These are phyloP conservation scores for Cyprinodon tularosa DNA, from an alignment of 2,113 vertebrate species.

Conservation along the genomic window DNA sequence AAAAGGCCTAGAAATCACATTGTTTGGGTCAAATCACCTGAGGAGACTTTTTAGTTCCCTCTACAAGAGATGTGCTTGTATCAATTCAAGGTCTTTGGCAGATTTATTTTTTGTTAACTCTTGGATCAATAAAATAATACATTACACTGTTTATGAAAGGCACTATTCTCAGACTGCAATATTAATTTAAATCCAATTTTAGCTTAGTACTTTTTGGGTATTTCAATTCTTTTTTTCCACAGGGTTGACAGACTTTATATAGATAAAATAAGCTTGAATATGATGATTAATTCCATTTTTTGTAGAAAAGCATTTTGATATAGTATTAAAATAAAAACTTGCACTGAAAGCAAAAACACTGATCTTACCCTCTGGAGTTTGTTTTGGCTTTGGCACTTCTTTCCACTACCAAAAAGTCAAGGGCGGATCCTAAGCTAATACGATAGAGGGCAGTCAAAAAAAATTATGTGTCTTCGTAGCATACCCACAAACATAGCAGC, in stretches of 20 bases:
- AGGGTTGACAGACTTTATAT: neutral
- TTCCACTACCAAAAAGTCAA: conserved; percentile 64
- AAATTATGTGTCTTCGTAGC: conserved; percentile 54
- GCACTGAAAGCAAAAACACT: conserved; percentile 38
- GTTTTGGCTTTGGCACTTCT: conserved; percentile 55
- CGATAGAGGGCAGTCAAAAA: conserved; percentile 65
- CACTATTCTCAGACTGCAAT: neutral
- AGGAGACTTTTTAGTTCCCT: conserved; percentile 55
- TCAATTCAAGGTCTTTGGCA: neutral
- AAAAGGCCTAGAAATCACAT: conserved; percentile 65
- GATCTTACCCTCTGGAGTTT: conserved; percentile 40
- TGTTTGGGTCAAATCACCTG: conserved; percentile 59
- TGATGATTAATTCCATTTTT: neutral
- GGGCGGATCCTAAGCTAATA: conserved; percentile 51
- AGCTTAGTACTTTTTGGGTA: neutral
- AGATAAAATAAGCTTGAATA: neutral
- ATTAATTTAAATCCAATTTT: neutral
- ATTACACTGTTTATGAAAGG: conserved; percentile 19
- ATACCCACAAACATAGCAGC: conserved; percentile 65
- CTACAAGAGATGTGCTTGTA: conserved; percentile 28
- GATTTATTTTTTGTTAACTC: conserved; percentile 22
- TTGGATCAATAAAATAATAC: conserved; percentile 21
- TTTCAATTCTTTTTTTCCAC: neutral
- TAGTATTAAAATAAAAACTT: neutral
- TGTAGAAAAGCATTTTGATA: neutral